Percentiles rank a stretch among this genome's conserved stretches.
phyloP scores from a whole-genome alignment of 2,113 vertebrate species.

The Anas platyrhynchos region DNA sequence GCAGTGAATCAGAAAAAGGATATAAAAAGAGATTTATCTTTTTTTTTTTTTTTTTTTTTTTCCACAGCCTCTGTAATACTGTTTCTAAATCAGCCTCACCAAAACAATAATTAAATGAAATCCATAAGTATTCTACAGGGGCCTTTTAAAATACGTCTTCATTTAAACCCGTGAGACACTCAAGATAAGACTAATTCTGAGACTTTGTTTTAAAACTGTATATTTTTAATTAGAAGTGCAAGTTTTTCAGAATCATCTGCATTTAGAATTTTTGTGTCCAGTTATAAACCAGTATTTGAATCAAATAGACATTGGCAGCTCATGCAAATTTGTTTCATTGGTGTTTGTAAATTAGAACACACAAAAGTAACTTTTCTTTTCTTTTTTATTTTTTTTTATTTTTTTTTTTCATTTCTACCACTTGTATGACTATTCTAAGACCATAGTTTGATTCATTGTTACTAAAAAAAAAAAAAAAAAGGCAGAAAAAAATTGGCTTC shows the following conservation, averaged over 20 bases:
- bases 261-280: not conserved
- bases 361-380: not conserved
- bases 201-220: not conserved
- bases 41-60: not conserved
- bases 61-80: not conserved
- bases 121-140: fast-evolving
- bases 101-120: conserved; percentile 19
- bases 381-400: conserved; percentile 39
- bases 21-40: conserved; percentile 21
- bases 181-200: not conserved
- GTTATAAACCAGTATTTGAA: not conserved
- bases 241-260: not conserved
- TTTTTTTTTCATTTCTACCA: conserved; percentile 30
- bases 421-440: not conserved
- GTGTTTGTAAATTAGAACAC: not conserved
- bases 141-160: not conserved
- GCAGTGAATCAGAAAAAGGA: not conserved
- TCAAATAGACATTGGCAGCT: not conserved
- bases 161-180: not conserved
- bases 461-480: not conserved
- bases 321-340: not conserved
- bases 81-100: conserved; percentile 6
- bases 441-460: not conserved
- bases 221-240: not conserved
- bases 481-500: conserved; percentile 14